These are phyloP conservation scores for Brachionus rotundiformis DNA, from an alignment of 1,140 invertebrate genomes.

Conservation along the genomic window DNA sequence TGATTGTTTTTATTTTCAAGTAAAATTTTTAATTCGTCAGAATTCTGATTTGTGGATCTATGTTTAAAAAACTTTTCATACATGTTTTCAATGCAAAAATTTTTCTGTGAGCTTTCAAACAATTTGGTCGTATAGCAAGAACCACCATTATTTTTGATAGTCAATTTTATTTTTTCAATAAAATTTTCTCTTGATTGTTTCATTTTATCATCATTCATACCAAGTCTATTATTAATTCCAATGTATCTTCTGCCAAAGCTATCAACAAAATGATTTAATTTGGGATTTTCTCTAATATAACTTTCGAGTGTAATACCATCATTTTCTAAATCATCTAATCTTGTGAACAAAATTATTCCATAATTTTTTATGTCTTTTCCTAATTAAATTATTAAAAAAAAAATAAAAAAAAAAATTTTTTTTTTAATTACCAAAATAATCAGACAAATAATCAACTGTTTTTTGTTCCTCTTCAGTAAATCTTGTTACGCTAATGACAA, in stretches of 20 bases:
- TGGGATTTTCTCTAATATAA: not conserved
- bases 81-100: no score
- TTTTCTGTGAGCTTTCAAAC: no score
- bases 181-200: no score
- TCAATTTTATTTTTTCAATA: no score
- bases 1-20: no score
- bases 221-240: not conserved
- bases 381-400: no score
- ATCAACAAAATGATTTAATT: not conserved
- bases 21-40: no score
- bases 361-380: not conserved
- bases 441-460: not conserved
- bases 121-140: no score
- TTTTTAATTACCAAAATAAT: not conserved
- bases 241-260: not conserved
- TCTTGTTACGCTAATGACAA: not conserved
- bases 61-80: no score
- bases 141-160: no score
- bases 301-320: not conserved
- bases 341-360: not conserved
- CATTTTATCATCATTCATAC: no score
- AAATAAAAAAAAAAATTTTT: not conserved
- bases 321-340: not conserved
- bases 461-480: not conserved
- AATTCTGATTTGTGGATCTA: no score